phyloP scores from a whole-genome alignment of 2,888 invertebrate genomes.

The Palloptera scutellata region DNA sequence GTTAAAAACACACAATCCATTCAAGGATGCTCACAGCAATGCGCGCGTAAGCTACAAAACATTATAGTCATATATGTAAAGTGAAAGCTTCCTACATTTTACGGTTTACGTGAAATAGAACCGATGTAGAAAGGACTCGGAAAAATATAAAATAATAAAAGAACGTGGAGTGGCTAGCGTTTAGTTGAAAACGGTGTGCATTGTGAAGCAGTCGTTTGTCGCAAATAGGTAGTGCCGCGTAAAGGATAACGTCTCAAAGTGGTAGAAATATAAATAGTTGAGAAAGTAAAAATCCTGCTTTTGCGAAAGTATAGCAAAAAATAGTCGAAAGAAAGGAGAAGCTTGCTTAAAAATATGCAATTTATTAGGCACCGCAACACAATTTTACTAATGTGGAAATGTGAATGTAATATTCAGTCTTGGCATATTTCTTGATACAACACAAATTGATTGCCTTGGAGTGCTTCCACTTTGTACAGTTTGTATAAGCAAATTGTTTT shows the following conservation, averaged over 20 bases:
- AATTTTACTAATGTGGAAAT: not conserved
- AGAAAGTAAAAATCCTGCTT: not conserved
- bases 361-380: not conserved
- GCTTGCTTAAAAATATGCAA: not conserved
- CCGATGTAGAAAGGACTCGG: not conserved
- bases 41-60: too few relatives aligned
- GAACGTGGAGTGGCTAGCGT: not conserved
- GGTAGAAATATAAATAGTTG: not conserved
- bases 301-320: not conserved
- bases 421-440: too few relatives aligned
- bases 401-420: too few relatives aligned
- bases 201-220: slow-evolving; percentile 8
- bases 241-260: not conserved
- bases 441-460: too few relatives aligned
- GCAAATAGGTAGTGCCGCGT: not conserved
- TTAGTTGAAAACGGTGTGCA: slow-evolving; percentile 21
- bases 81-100: too few relatives aligned
- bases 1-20: too few relatives aligned
- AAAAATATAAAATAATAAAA: slow-evolving; percentile 13
- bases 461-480: too few relatives aligned
- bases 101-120: too few relatives aligned
- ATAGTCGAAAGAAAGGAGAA: not conserved
- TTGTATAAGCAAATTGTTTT: too few relatives aligned
- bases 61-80: too few relatives aligned
- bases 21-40: too few relatives aligned